Base-by-base conservation (phyloP, 2,888 invertebrate genomes). In the Aphodius sticticus region DNA sequence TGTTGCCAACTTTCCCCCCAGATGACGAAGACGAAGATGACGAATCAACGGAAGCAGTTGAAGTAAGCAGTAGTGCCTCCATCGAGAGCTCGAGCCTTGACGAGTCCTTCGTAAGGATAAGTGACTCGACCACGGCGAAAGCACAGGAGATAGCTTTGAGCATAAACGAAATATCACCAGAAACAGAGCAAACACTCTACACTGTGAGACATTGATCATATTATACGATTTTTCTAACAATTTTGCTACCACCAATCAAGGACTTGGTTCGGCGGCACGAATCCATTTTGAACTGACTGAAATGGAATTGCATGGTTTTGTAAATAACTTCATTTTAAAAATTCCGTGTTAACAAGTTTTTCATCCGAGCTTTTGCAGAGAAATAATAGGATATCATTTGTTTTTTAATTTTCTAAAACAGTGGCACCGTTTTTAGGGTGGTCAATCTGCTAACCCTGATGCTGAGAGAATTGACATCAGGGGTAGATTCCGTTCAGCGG, bases 1-100 rank as follows among this genome's bases (percentile, higher is more conserved):
- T 92, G 36, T 88, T 94, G 81, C 94, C 94, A 77, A 93, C 93
- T 38, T 94, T 92, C 88, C 92, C 92, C 78, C 92, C 94, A 38
- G 94, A 94, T 80, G 93, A 93, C 80, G 94, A 93, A 77, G 92
- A 92, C 76, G 92, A 92, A 36, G 92, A 92, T 72, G 91, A 92
- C 72, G 90, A 91, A 75, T 90, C 90, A 77, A 89, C 90, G 76
- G 86, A 87, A 70, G 79, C 81, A 83, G 81, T 81, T 74, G 76
- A 70, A 26, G 76, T 37, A 15, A 53, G 53, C 72, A 76, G 26
- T 76, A 78, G 26, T n/a, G 14, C 16, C 5, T 14, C 72, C 16
- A 16, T 15, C 14, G 69, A 69, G 16, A 76, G 15, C 53, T 53
- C 76, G 14, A 53, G 69, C 12, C 72, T 69, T 69, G 75, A 36